Conservation (phyloP, 1,140 invertebrate species). For the Hyphantria cunea region DNA sequence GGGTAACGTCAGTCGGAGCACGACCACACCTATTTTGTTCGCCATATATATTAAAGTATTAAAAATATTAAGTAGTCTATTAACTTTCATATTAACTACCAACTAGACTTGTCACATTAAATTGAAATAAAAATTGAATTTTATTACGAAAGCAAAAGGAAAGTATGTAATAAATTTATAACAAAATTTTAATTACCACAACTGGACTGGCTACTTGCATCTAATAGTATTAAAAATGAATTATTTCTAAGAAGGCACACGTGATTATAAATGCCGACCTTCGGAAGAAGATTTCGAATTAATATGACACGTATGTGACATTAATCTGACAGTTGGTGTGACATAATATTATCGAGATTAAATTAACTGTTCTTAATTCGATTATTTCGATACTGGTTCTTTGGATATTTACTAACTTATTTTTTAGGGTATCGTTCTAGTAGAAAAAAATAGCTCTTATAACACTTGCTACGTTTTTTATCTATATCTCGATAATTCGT, state of each 20-base stretch:
- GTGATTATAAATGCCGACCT: conserved; percentile 6
- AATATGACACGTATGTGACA: conserved; percentile 60
- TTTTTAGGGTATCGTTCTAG: not conserved
- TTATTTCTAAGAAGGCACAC: conserved; percentile 17
- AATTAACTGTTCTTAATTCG: conserved; percentile 59
- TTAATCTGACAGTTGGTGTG: conserved; percentile 51
- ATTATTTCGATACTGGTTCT: conserved; percentile 56
- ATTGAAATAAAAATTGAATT: no score
- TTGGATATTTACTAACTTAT: not conserved
- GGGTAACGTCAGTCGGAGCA: no score
- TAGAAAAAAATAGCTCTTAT: no score
- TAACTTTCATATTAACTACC: no score
- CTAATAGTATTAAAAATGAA: conserved; percentile 36
- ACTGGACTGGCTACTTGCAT: not conserved
- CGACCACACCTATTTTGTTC: no score
- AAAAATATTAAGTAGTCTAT: no score
- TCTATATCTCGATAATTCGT: no score
- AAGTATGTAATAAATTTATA: no score
- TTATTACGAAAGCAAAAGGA: no score
- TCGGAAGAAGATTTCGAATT: conserved; percentile 27
- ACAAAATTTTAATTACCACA: conserved; percentile 21
- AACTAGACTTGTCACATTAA: no score
- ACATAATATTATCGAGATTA: conserved; percentile 53
- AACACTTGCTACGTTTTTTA: no score
- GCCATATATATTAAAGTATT: no score